Base-by-base conservation (phyloP, 2,888 invertebrate genomes). In the Rotaria socialis region DNA sequence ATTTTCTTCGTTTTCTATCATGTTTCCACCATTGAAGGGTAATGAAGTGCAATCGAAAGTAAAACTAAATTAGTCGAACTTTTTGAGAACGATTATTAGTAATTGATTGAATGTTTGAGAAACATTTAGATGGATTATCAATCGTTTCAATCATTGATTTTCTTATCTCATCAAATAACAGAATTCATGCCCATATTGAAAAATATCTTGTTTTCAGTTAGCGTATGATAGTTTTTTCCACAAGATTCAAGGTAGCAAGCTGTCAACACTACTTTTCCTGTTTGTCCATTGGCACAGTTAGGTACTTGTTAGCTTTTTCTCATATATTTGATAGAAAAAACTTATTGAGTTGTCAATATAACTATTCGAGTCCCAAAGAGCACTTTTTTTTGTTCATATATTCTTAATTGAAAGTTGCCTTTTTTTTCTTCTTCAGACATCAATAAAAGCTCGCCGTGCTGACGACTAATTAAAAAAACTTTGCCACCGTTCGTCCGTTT, bases 391-490 rank as follows among this genome's bases (percentile, higher is more conserved):
- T 41, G 35, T 16, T 67, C 35, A 67, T 67, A 67, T 35, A 60
- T 67, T 67, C 35, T 35, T 27, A 8, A 35, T 27, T 67, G 35
- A 67, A 27, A 67, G 35, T 35, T 67, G 6, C 67, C 35, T 67
- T 19, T 16, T 67, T 50, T 67, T 67, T 35, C 67, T 27, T 67
- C 16, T 22, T 67, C 67, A 67, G 67, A 67, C 67, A 67, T 67
- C 7, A 67, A 67, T 67, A 67, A 67, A 67, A 67, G 35, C 35
- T 67, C 27, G 27, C 35, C 27, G 35, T 19, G 27, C 27, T 5
- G 14, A 67, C 16, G 67, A 41, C 67, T 67, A 67, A 67, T 67
- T 67, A 67, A 67, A 67, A 52, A 67, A 67, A 67, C 35, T 67
- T 67, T 67, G 67, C 67, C 67, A 67, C 35, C 67, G 19, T 41